A percentile compares a stretch with the other conserved stretches of the same genome.
Evolutionary conservation across 2,113 vertebrate genomes (phyloP).

Genomic region (Rhea americana): DNA sequence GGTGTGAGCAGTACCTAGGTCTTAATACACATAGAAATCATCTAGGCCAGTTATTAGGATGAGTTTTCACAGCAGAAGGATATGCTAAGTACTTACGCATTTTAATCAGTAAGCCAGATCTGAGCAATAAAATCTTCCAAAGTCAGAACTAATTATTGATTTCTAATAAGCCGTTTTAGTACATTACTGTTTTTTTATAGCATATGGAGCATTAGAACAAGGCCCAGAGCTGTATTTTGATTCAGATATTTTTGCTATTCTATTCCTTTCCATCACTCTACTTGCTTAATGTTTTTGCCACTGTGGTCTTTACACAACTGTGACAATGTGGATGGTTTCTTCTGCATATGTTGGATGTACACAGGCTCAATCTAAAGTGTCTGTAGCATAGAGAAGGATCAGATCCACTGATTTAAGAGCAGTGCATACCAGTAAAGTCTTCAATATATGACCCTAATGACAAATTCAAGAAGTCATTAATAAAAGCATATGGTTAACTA

Average conservation of each 20-base stretch:
- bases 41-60: too few relatives aligned
- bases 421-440: background rate
- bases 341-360: background rate
- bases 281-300: rapidly evolving
- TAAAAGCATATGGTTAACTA: background rate
- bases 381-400: background rate
- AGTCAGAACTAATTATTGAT: background rate
- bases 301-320: background rate
- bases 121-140: background rate
- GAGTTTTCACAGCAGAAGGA: background rate
- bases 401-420: background rate
- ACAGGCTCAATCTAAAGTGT: background rate
- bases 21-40: rapidly evolving
- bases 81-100: background rate
- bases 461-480: background rate
- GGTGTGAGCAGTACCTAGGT: rapidly evolving
- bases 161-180: background rate
- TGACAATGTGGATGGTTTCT: rapidly evolving
- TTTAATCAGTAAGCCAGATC: background rate
- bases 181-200: background rate
- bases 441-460: background rate
- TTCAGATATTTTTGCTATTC: background rate
- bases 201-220: background rate
- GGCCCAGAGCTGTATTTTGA: background rate
- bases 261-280: background rate